Evolutionary conservation across 2,797 vertebrate genomes (phyloP).

Genomic region (Arrhamphus sclerolepis): DNA sequence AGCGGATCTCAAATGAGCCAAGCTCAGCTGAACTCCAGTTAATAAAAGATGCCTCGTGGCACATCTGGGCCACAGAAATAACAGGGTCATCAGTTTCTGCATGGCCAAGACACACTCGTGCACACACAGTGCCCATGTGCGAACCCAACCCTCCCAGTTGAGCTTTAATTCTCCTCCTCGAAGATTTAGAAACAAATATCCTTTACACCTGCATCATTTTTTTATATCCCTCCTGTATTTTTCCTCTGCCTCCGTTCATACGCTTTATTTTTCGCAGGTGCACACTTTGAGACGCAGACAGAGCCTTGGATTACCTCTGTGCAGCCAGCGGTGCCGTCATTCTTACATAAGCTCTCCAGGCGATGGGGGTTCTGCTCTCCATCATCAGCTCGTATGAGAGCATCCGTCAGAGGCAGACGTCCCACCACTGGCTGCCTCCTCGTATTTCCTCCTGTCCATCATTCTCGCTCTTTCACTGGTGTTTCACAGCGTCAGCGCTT

Average conservation of each 20-base stretch:
- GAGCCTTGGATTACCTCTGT: constrained; percentile 15
- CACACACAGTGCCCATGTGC: constrained; percentile 8
- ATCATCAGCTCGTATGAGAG: constrained; percentile 1
- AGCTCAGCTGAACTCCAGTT: constrained; percentile 47
- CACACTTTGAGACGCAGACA: background rate
- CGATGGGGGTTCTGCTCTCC: constrained; percentile 15
- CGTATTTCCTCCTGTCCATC: background rate
- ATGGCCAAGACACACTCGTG: constrained; percentile 15
- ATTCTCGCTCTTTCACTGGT: background rate
- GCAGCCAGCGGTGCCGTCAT: background rate
- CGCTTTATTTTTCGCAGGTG: background rate
- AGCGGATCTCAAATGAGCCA: constrained; percentile 40
- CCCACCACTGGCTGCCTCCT: constrained; percentile 10
- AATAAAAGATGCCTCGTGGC: constrained; percentile 61
- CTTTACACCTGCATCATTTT: constrained; percentile 2
- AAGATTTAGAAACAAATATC: background rate
- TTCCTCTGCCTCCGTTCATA: background rate
- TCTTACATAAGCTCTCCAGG: constrained; percentile 29
- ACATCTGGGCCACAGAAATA: constrained; percentile 45
- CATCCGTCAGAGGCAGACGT: constrained; percentile 26
- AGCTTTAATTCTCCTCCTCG: constrained; percentile 1
- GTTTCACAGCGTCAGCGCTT: background rate
- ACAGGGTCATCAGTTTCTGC: constrained; percentile 61
- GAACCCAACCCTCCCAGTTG: constrained; percentile 2
- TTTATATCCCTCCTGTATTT: background rate